Conservation (phyloP, 1,140 invertebrate species). For the Pogonomyrmex californicus region DNA sequence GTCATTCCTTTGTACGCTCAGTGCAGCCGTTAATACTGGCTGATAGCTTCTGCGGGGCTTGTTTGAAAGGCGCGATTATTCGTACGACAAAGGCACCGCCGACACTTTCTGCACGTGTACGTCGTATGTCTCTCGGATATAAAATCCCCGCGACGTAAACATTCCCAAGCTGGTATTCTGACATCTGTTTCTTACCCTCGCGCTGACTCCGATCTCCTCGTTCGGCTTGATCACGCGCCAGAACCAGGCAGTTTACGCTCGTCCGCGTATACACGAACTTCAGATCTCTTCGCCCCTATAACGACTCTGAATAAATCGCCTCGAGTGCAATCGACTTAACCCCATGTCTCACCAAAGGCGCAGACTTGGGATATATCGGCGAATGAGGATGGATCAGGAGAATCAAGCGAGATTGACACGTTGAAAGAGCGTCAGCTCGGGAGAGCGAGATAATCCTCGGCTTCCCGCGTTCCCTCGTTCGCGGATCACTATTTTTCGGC, state of each 20-base stretch:
- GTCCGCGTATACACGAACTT: constrained; percentile 13
- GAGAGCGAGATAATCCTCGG: constrained; percentile 48
- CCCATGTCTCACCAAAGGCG: background rate
- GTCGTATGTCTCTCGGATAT: constrained; percentile 74
- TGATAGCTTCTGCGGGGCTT: constrained; percentile 65
- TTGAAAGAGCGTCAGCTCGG: constrained; percentile 43
- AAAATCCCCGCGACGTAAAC: constrained; percentile 74
- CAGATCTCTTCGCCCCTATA: background rate
- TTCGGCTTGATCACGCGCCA: constrained; percentile 71
- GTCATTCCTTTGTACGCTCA: constrained; percentile 66
- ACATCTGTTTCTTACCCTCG: constrained; percentile 72
- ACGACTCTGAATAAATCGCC: constrained; percentile 43
- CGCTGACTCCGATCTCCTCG: constrained; percentile 35
- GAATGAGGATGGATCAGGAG: constrained; percentile 33
- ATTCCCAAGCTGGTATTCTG: constrained; percentile 71
- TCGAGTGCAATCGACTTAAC: constrained; percentile 65
- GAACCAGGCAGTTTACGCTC: constrained; percentile 55
- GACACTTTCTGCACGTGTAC: constrained; percentile 69
- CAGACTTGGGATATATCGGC: constrained; percentile 9
- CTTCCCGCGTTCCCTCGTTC: constrained; percentile 22
- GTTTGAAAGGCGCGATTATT: constrained; percentile 73
- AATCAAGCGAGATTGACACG: constrained; percentile 55
- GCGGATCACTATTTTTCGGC: constrained; percentile 24
- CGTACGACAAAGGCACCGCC: constrained; percentile 62
- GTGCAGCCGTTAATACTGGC: constrained; percentile 66